phyloP scores from a whole-genome alignment of 2,113 vertebrate species.

The Otolemur garnettii region DNA sequence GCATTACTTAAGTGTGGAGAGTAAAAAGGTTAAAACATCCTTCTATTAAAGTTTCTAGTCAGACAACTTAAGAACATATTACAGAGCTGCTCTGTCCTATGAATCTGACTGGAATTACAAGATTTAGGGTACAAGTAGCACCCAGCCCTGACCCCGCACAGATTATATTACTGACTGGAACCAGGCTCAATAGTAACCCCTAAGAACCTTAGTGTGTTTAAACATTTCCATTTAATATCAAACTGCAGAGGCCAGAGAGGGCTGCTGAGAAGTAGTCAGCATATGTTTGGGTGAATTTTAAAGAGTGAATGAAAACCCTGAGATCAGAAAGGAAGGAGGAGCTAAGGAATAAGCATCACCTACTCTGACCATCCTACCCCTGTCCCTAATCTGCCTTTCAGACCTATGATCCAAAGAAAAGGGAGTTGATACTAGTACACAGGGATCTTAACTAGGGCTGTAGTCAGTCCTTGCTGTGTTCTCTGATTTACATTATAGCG shows the following conservation, averaged over 20 bases:
- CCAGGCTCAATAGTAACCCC: neutral
- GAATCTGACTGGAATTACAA: neutral
- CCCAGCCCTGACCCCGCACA: conserved; percentile 6
- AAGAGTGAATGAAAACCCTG: conserved; percentile 79
- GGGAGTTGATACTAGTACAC: conserved; percentile 12
- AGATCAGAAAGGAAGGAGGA: conserved; percentile 77
- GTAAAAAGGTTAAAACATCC: neutral
- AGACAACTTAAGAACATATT: neutral
- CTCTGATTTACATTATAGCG: neutral
- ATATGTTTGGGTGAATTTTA: conserved; percentile 29
- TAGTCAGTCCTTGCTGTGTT: neutral
- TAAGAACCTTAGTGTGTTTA: neutral
- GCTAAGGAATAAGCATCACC: conserved; percentile 32
- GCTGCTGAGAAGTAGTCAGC: conserved; percentile 58
- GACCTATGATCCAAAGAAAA: conserved; percentile 42
- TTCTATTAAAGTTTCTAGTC: neutral
- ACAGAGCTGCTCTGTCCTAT: conserved; percentile 38
- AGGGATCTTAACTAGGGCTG: conserved; percentile 6
- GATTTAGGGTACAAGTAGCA: neutral
- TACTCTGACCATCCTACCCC: conserved; percentile 36
- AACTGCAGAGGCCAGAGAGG: conserved; percentile 38
- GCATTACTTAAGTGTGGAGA: neutral
- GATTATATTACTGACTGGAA: neutral
- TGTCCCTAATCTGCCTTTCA: conserved; percentile 65
- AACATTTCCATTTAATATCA: neutral